Evolutionary conservation across 2,797 vertebrate species (phyloP).

Genomic region (Anguilla anguilla): DNA sequence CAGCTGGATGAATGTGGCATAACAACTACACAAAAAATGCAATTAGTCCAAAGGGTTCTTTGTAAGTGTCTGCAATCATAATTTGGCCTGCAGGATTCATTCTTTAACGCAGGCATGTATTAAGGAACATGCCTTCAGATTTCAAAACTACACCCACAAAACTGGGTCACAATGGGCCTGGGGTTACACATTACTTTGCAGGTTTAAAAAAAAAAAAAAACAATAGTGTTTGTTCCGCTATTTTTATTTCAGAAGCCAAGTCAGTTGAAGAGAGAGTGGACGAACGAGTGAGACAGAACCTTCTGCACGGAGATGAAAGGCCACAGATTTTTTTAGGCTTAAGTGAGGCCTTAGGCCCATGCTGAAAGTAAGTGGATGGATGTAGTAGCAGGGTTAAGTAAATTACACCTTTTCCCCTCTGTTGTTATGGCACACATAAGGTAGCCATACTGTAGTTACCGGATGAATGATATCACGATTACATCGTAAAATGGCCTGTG

Average conservation of each 20-base stretch:
- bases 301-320: slow-evolving; percentile 28
- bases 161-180: slow-evolving; percentile 51
- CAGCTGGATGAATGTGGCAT: not conserved
- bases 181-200: slow-evolving; percentile 47
- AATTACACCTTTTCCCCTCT: not conserved
- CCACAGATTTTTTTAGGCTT: slow-evolving; percentile 17
- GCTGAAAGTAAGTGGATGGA: not conserved
- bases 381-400: slow-evolving; percentile 5
- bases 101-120: slow-evolving; percentile 46
- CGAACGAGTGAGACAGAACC: slow-evolving; percentile 15
- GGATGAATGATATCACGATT: not conserved
- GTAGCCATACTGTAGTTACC: not conserved
- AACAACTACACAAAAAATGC: not conserved
- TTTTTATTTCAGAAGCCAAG: not conserved
- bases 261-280: not conserved
- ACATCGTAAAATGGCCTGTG: not conserved
- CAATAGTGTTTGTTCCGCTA: not conserved
- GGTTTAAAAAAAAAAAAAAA: slow-evolving; percentile 20
- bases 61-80: not conserved
- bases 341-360: not conserved
- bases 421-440: not conserved
- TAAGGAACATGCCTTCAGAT: slow-evolving; percentile 26
- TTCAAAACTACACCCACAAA: slow-evolving; percentile 37
- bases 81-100: slow-evolving; percentile 45
- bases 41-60: slow-evolving; percentile 28